These are phyloP conservation scores for Conopomorpha cramerella DNA, from an alignment of 1,140 invertebrate genomes.

Conservation along the genomic window DNA sequence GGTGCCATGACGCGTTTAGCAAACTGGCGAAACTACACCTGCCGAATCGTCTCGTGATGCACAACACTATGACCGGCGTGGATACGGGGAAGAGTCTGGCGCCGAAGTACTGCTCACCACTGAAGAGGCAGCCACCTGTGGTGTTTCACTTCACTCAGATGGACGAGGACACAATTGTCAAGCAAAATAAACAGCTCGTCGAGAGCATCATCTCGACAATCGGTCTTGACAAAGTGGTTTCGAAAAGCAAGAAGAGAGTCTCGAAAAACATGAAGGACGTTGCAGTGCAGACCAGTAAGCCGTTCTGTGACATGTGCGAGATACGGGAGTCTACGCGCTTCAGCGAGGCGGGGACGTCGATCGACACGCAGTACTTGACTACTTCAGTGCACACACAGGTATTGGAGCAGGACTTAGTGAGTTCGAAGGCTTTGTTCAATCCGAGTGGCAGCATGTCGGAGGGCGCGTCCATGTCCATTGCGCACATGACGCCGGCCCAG, in stretches of 20 bases:
- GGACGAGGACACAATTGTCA: slow-evolving; percentile 9
- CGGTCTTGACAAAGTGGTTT: slow-evolving; percentile 25
- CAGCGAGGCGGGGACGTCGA: slow-evolving; percentile 15
- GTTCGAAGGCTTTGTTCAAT: slow-evolving; percentile 37
- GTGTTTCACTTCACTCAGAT: slow-evolving; percentile 36
- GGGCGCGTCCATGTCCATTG: slow-evolving; percentile 34
- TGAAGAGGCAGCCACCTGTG: slow-evolving; percentile 31
- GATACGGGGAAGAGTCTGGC: slow-evolving; percentile 22
- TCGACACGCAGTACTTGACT: slow-evolving; percentile 22
- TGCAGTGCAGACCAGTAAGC: slow-evolving; percentile 32
- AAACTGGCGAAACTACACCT: slow-evolving; percentile 23
- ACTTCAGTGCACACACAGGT: slow-evolving; percentile 39
- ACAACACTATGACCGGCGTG: slow-evolving; percentile 13
- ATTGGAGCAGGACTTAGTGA: slow-evolving; percentile 41
- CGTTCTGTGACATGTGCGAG: slow-evolving; percentile 39
- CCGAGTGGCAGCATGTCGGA: slow-evolving; percentile 25
- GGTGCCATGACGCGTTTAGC: slow-evolving; percentile 27
- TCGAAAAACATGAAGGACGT: slow-evolving; percentile 27
- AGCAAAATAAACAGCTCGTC: slow-evolving; percentile 34
- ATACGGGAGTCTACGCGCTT: slow-evolving; percentile 25
- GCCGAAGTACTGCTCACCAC: slow-evolving; percentile 37
- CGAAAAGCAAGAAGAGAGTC: slow-evolving; percentile 19
- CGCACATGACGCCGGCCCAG: slow-evolving; percentile 46
- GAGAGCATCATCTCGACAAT: slow-evolving; percentile 27
- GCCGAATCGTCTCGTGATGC: slow-evolving; percentile 32